Base-by-base conservation (phyloP, 1,140 invertebrate genomes). In the Ganaspis sp. region DNA sequence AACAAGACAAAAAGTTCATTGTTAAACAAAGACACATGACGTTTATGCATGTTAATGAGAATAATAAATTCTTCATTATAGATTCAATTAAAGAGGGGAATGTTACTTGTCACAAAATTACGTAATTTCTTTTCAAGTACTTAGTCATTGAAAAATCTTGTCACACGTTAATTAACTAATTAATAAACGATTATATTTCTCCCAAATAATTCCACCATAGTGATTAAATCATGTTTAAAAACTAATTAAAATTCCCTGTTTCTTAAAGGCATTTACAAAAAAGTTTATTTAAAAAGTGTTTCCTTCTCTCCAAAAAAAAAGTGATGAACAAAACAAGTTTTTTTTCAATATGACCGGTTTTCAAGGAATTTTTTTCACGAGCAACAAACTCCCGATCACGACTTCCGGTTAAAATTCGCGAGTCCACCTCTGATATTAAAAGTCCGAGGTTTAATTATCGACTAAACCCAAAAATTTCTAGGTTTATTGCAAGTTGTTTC, bases 381-480 rank as follows among this genome's bases (percentile, higher is more conserved):
- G 21, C 54, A 58, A 26, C 58, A 15, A 64, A 64, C 58, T 64
- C 15, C 23, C 58, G 58, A 29, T 64, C 54, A 64, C 53, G 53
- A 58, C 23, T 15, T 29, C 54, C 54, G 54, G 23, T 64, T 64
- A 45, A n/a, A 45, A 45, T 64, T 29, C 58, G 58, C 58, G 58
- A 64, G 58, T 64, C 23, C 58, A 29, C 26, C 21, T 64, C 11
- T 29, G 58, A 64, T 64, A 64, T 64, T 64, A 29, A 34, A 64
- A 64, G 11, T 64, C 23, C 58, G 58, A 64, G 58, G 26, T 29
- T 26, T 29, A n/a, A 29, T 64, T 64, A 34, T 29, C 23, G 26
- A 64, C 58, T 64, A 29, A 64, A 64, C 21, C 54, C 54, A 64
- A 64, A 64, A 64, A 64, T 64, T 17, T 29, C 12, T 34, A 64